These are phyloP conservation scores for Thomomys bottae DNA, from an alignment of 2,113 vertebrate genomes.

Conservation along the genomic window DNA sequence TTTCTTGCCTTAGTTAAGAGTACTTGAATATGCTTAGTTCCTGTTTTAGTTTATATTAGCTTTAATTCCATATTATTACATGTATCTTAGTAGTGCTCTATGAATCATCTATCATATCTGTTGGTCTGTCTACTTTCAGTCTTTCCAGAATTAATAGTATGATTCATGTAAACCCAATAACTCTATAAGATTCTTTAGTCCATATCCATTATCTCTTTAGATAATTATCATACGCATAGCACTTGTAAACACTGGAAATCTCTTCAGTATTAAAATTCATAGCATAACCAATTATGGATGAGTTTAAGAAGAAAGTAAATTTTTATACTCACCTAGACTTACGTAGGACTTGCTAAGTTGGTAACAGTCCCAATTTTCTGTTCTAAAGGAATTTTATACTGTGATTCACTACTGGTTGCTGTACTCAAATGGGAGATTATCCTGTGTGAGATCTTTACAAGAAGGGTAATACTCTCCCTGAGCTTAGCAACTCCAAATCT, in stretches of 20 bases:
- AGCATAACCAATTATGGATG: not conserved
- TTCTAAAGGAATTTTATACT: constrained; percentile 4
- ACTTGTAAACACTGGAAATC: not conserved
- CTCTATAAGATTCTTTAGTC: not conserved
- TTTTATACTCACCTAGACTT: constrained; percentile 24
- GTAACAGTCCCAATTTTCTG: not conserved
- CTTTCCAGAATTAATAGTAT: not conserved
- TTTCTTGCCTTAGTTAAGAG: constrained; percentile 8
- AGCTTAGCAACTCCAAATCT: constrained; percentile 19
- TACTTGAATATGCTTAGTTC: constrained; percentile 25
- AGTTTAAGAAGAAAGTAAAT: not conserved
- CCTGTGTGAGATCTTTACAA: not conserved
- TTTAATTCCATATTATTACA: not conserved
- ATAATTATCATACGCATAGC: not conserved
- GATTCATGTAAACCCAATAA: not conserved
- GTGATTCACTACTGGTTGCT: constrained; percentile 18
- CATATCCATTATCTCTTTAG: not conserved
- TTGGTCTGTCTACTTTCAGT: not conserved
- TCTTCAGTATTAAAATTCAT: not conserved
- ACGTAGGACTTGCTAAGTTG: not conserved
- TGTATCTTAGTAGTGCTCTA: not conserved
- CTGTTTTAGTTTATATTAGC: not conserved
- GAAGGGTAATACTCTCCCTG: not conserved
- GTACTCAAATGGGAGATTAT: constrained; percentile 26
- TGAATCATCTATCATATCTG: not conserved